Percentiles rank a stretch among this genome's conserved stretches.
These are phyloP conservation scores for Elysia crispata DNA, from an alignment of 2,888 invertebrate species.

Conservation along the genomic window DNA sequence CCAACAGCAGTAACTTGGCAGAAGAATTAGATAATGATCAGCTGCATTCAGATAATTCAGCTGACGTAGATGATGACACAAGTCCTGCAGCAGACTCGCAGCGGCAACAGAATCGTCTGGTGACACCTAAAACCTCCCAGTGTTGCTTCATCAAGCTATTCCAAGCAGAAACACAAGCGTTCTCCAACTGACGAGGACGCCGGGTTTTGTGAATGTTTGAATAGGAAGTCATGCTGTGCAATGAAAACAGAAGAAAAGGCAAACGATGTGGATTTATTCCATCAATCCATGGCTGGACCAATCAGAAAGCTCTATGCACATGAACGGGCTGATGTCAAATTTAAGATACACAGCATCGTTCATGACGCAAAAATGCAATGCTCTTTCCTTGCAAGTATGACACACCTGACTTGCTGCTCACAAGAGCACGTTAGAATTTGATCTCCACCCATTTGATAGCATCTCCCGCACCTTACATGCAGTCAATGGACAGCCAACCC, in stretches of 20 bases:
- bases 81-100: neutral
- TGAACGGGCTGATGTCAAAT: constrained; percentile 6
- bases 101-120: constrained; percentile 1
- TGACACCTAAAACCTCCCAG: neutral
- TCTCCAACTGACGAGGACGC: constrained; percentile 14
- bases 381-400: neutral
- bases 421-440: neutral
- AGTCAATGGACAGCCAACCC: neutral
- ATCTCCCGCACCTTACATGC: constrained; percentile 5
- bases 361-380: neutral
- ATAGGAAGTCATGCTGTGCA: neutral
- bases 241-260: constrained; percentile 1
- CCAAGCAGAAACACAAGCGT: neutral
- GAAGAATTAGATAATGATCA: constrained; percentile 1
- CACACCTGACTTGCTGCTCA: neutral
- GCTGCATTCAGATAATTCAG: neutral
- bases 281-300: neutral
- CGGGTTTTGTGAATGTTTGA: neutral
- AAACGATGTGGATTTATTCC: constrained; percentile 9
- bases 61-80: neutral
- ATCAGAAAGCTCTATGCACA: neutral
- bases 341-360: constrained; percentile 9
- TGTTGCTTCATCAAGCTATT: constrained; percentile 2
- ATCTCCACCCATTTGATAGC: neutral
- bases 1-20: constrained; percentile 1